phyloP scores from a whole-genome alignment of 2,113 vertebrate species.

The Australoheros scitulus region DNA sequence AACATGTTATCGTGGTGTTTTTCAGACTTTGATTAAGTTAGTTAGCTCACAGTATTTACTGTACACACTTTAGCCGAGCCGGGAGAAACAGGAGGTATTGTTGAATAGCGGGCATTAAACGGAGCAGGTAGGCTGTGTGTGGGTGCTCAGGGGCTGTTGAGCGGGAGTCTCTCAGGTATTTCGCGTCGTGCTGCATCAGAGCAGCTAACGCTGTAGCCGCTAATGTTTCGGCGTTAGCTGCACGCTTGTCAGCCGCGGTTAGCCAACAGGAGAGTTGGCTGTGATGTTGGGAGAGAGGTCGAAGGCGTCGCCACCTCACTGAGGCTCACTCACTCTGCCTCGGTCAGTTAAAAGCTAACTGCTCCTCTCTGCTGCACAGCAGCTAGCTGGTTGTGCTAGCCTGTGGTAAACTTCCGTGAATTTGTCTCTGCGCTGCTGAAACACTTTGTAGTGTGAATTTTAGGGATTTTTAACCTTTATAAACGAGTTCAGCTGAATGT shows the following conservation, averaged over 20 bases:
- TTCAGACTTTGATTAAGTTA: conserved; percentile 15
- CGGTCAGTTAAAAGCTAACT: neutral
- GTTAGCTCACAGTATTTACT: neutral
- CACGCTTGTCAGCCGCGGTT: neutral
- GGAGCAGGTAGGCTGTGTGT: neutral
- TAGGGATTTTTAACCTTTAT: neutral
- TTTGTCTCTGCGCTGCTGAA: neutral
- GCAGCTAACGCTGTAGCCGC: neutral
- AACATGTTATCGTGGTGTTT: no score
- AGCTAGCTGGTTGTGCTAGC: neutral
- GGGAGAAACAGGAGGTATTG: neutral
- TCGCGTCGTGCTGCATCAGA: neutral
- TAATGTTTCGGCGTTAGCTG: neutral
- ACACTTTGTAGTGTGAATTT: neutral
- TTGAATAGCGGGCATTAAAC: fast-evolving
- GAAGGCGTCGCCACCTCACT: neutral
- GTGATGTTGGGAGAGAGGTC: neutral
- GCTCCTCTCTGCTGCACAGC: neutral
- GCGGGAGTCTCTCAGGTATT: neutral
- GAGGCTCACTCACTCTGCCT: neutral
- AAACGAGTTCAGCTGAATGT: fast-evolving
- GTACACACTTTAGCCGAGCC: neutral
- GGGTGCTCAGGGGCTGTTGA: neutral
- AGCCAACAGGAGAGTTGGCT: neutral
- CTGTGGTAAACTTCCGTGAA: neutral